These are phyloP conservation scores for Chrysolina oricalcia DNA, from an alignment of 2,888 invertebrate species.

Conservation along the genomic window DNA sequence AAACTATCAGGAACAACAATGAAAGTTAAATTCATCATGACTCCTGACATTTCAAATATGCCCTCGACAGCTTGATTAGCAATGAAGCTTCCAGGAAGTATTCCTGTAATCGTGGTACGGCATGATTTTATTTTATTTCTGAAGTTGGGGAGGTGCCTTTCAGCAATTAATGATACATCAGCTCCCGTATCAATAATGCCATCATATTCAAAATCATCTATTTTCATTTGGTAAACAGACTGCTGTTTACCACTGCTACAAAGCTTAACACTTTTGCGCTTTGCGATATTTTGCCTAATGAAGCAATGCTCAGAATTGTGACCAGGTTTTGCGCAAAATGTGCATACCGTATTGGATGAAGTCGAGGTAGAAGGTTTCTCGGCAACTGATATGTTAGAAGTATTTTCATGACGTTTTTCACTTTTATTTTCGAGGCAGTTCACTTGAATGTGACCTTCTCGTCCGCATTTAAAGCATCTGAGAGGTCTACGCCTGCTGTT, in stretches of 20 bases:
- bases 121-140: too few species aligned
- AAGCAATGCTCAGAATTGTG: too few species aligned
- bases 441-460: slow-evolving; percentile 41
- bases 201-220: background rate
- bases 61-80: background rate
- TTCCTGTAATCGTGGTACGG: too few species aligned
- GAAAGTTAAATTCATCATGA: background rate
- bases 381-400: slow-evolving; percentile 11
- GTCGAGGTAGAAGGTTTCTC: slow-evolving; percentile 41
- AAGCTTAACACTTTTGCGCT: slow-evolving; percentile 41
- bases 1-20: background rate
- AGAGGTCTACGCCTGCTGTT: slow-evolving; percentile 40
- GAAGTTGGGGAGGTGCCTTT: too few species aligned
- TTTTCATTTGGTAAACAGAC: background rate
- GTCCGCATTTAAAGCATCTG: too few species aligned
- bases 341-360: too few species aligned
- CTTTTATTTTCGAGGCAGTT: slow-evolving; percentile 28
- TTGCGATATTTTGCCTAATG: slow-evolving; percentile 40
- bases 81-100: background rate
- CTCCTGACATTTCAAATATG: background rate
- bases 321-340: too few species aligned
- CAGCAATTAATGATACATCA: too few species aligned
- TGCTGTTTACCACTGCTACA: slow-evolving; percentile 30
- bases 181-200: background rate
- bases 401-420: background rate